phyloP scores from a whole-genome alignment of 2,113 vertebrate genomes.

The Oreocharis arfaki region DNA sequence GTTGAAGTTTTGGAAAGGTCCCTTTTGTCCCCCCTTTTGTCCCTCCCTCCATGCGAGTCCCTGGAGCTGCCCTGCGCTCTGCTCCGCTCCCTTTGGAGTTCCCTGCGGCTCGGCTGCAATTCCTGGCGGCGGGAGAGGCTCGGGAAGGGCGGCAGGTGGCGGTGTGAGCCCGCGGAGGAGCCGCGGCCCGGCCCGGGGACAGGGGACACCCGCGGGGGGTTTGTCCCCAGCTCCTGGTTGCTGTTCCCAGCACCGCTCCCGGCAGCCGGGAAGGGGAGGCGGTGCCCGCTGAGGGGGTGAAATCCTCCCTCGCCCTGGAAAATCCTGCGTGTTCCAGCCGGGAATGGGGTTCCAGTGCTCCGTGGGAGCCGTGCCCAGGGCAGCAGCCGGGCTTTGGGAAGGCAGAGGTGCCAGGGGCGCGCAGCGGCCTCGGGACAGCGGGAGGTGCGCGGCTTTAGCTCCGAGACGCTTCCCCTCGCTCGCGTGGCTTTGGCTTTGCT shows the following conservation, averaged over 20 bases:
- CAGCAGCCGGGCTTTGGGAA: too few relatives aligned
- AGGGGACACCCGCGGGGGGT: accelerated
- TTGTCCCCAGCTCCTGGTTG: not conserved
- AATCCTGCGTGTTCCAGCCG: not conserved
- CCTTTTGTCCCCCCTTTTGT: not conserved
- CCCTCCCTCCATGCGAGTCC: accelerated
- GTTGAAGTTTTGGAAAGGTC: too few relatives aligned
- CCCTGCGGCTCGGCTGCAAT: not conserved
- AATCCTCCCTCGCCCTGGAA: not conserved
- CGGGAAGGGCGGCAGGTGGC: conserved; percentile 3
- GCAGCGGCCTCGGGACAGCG: accelerated
- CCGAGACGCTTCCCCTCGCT: not conserved
- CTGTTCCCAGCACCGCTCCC: too few relatives aligned
- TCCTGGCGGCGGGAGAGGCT: accelerated
- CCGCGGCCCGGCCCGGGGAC: accelerated
- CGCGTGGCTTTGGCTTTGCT: not conserved
- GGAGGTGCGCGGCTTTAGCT: accelerated
- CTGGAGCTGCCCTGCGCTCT: accelerated
- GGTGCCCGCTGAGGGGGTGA: not conserved
- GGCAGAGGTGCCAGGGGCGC: not conserved
- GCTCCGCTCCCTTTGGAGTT: accelerated
- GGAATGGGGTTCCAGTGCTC: not conserved
- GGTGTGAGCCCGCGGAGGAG: not conserved
- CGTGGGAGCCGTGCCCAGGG: accelerated
- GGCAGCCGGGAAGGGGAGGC: not conserved